phyloP scores from a whole-genome alignment of 2,113 vertebrate genomes.

The Silurus glanis region DNA sequence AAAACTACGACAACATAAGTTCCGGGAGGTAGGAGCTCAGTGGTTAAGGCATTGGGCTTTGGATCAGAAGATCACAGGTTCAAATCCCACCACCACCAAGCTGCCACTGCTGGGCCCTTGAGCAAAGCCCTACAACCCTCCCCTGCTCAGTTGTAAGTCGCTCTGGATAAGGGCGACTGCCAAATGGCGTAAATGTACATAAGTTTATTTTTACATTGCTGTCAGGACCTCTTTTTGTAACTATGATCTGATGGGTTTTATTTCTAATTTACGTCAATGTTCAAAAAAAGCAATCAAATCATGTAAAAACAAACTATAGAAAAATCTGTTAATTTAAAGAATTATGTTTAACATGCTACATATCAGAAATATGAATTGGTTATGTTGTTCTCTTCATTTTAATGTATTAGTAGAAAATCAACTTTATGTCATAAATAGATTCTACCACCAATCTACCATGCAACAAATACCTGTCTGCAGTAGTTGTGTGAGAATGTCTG shows the following conservation, averaged over 20 bases:
- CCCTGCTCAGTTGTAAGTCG: too few species aligned
- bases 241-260: not conserved
- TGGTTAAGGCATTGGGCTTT: too few species aligned
- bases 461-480: slow-evolving; percentile 86
- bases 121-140: too few species aligned
- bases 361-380: not conserved
- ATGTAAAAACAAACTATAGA: not conserved
- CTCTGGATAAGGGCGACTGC: too few species aligned
- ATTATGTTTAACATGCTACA: not conserved
- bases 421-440: not conserved
- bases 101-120: too few species aligned
- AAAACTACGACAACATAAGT: not conserved
- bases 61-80: too few species aligned
- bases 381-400: not conserved
- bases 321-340: not conserved
- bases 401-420: not conserved
- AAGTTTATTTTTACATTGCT: not conserved
- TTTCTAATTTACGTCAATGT: not conserved
- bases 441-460: not conserved
- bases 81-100: too few species aligned
- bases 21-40: too few species aligned
- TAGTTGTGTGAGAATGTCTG: slow-evolving; percentile 94
- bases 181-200: too few species aligned
- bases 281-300: not conserved
- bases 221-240: not conserved